Conservation (phyloP, 2,888 invertebrate species). For the Morpho helenor region DNA sequence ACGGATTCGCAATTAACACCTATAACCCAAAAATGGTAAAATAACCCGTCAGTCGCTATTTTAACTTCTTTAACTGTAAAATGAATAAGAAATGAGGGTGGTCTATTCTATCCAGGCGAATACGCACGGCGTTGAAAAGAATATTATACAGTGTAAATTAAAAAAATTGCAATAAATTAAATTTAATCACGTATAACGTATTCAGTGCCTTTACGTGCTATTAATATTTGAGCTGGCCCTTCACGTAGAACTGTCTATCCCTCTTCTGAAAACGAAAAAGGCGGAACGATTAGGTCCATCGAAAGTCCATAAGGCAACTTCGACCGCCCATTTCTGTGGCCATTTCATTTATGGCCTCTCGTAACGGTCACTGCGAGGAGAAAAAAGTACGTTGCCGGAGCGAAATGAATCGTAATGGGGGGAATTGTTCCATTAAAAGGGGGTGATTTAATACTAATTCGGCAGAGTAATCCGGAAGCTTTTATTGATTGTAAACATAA, state of each 20-base stretch:
- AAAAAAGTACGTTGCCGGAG: slow-evolving; percentile 46
- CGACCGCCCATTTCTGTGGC: slow-evolving; percentile 44
- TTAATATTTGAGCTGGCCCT: slow-evolving; percentile 38
- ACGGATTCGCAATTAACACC: no score
- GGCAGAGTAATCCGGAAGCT: slow-evolving; percentile 12
- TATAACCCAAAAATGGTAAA: no score
- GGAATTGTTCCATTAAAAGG: slow-evolving; percentile 54
- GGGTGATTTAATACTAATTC: slow-evolving; percentile 29
- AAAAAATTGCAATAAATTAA: background rate
- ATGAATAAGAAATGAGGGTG: no score
- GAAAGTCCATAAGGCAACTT: slow-evolving; percentile 51
- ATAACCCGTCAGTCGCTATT: no score
- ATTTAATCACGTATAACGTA: slow-evolving; percentile 22
- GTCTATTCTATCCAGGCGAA: no score
- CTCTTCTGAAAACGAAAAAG: slow-evolving; percentile 33
- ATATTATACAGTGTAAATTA: background rate
- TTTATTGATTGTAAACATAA: background rate
- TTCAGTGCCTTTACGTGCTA: slow-evolving; percentile 28
- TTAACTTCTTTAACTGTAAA: no score
- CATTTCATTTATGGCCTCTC: slow-evolving; percentile 56
- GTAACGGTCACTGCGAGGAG: slow-evolving; percentile 49
- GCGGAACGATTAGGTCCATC: slow-evolving; percentile 40
- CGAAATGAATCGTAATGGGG: slow-evolving; percentile 50
- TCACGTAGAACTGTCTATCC: slow-evolving; percentile 35
- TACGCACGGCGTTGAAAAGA: no score